Percentiles rank a stretch among this genome's conserved stretches.
These are phyloP conservation scores for Oxystoma pomonae DNA, from an alignment of 2,888 invertebrate species.

Conservation along the genomic window DNA sequence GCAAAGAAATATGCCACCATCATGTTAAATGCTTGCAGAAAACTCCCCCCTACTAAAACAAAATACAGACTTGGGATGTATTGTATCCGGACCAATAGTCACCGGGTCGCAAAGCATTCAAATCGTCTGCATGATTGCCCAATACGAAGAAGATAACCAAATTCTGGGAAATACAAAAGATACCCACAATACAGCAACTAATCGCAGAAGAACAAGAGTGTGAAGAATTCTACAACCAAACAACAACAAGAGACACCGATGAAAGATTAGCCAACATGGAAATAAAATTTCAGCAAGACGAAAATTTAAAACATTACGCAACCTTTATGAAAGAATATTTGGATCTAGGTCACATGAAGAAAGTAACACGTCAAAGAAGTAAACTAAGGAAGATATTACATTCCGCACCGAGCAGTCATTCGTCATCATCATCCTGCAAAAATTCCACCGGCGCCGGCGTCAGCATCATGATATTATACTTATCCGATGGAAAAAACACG, in stretches of 20 bases:
- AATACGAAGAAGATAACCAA: not conserved
- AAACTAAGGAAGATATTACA: not conserved
- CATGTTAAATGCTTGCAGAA: not conserved
- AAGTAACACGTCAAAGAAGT: not conserved
- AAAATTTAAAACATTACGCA: conserved; percentile 13
- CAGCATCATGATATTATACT: not conserved
- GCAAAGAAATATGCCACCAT: too few relatives aligned
- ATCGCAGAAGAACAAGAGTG: conserved; percentile 15
- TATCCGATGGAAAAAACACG: not conserved
- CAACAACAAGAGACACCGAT: conserved; percentile 10
- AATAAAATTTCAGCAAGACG: conserved; percentile 9
- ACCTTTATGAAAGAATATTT: conserved; percentile 22
- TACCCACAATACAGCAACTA: not conserved
- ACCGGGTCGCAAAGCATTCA: not conserved
- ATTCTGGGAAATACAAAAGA: not conserved
- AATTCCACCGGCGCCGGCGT: too few relatives aligned
- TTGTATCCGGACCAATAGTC: not conserved
- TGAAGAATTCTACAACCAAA: conserved; percentile 13
- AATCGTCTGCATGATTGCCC: not conserved
- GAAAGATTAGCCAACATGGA: conserved; percentile 17
- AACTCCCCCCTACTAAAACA: not conserved
- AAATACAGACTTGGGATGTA: conserved; percentile 4
- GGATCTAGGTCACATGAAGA: not conserved
- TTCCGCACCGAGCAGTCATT: not conserved
- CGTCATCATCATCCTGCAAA: too few relatives aligned